phyloP scores from a whole-genome alignment of 1,140 invertebrate genomes.

The Drosophila funebris region DNA sequence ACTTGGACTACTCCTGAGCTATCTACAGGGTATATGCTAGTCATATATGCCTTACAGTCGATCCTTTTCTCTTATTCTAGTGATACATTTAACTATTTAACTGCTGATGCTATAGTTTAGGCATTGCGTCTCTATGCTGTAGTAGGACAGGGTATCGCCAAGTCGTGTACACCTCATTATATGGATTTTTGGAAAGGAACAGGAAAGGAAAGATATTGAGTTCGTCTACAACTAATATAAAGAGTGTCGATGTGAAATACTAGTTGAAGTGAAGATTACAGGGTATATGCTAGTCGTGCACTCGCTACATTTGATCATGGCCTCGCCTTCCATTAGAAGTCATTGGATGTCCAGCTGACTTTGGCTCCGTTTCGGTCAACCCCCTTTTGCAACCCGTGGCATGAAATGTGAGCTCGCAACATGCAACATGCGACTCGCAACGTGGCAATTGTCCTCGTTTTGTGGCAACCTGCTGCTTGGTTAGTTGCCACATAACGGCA shows the following conservation, averaged over 20 bases:
- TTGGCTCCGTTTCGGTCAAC: not conserved
- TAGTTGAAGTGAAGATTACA: not conserved
- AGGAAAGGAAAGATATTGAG: too few species aligned
- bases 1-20: too few species aligned
- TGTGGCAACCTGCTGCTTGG: constrained; percentile 12
- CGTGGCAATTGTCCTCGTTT: not conserved
- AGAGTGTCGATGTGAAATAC: too few species aligned
- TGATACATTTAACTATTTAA: too few species aligned
- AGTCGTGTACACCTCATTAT: too few species aligned
- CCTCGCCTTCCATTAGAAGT: not conserved
- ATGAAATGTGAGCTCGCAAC: not conserved
- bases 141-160: too few species aligned
- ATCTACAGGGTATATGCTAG: not conserved
- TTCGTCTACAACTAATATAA: too few species aligned
- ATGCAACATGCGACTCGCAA: not conserved
- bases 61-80: too few species aligned
- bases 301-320: not conserved
- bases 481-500: constrained; percentile 3
- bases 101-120: too few species aligned
- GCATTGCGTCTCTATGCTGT: too few species aligned
- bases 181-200: too few species aligned
- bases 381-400: not conserved
- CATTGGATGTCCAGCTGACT: not conserved
- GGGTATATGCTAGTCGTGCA: not conserved
- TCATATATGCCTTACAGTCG: not conserved